Evolutionary conservation across 2,797 vertebrate genomes (phyloP).

Genomic region (Pogonophryne albipinna): DNA sequence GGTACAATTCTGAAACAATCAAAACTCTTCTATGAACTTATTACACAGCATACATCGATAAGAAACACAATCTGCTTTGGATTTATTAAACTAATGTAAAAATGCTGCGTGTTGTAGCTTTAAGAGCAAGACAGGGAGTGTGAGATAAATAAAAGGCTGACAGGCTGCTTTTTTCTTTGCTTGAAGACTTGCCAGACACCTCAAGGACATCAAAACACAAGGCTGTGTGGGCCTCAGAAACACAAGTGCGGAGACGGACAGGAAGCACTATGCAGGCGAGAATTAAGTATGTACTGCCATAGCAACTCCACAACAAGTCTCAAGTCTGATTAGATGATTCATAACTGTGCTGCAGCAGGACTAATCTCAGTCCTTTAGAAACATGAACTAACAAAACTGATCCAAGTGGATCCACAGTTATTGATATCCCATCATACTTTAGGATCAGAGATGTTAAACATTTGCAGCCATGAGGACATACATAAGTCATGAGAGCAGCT

Average conservation of each 20-base stretch:
- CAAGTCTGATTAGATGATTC: constrained; percentile 24
- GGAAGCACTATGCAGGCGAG: constrained; percentile 3
- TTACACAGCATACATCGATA: neutral
- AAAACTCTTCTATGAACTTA: neutral
- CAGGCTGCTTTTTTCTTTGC: constrained; percentile 25
- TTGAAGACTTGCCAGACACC: constrained; percentile 45
- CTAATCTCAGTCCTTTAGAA: neutral
- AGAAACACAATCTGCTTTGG: neutral
- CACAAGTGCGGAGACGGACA: constrained; percentile 20
- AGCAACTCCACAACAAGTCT: constrained; percentile 30
- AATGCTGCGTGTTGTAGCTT: constrained; percentile 15
- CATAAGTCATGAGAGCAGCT: constrained; percentile 1
- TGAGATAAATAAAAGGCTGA: constrained; percentile 46
- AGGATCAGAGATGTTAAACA: neutral
- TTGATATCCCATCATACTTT: no score
- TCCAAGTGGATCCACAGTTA: neutral
- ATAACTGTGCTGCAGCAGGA: constrained; percentile 9
- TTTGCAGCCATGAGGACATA: neutral
- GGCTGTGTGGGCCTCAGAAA: constrained; percentile 60
- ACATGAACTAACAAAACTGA: neutral
- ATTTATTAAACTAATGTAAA: neutral
- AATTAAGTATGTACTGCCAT: constrained; percentile 30
- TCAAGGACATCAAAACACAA: constrained; percentile 54
- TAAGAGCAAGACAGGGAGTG: constrained; percentile 20
- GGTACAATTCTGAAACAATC: neutral